These are phyloP conservation scores for Rallus limicola DNA, from an alignment of 2,113 vertebrate genomes.

Conservation along the genomic window DNA sequence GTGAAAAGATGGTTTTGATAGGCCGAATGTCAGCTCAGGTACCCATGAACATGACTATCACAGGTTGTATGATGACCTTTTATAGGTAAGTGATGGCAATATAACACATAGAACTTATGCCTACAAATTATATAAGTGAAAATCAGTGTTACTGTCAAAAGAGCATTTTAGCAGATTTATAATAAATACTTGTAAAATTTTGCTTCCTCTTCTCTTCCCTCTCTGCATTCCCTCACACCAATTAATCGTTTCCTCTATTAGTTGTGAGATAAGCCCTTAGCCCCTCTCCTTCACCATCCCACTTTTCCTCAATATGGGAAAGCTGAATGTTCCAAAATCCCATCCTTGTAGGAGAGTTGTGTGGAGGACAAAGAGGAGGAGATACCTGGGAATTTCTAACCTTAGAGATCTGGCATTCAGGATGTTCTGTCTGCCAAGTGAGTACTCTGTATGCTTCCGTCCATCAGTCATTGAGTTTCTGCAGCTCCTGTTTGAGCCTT, in stretches of 20 bases:
- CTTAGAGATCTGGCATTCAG: neutral
- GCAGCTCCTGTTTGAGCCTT: neutral
- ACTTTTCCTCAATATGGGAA: neutral
- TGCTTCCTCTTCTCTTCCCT: neutral
- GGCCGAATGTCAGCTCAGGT: slow-evolving; percentile 98
- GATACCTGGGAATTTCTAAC: neutral
- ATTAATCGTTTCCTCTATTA: neutral
- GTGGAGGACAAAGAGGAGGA: neutral
- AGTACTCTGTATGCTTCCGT: neutral
- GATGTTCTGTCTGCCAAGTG: neutral
- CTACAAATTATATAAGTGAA: neutral
- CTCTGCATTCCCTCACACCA: neutral
- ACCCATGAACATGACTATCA: slow-evolving; percentile 99
- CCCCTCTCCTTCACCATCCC: neutral
- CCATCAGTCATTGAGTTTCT: neutral
- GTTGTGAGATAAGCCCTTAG: neutral
- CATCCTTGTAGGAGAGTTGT: neutral
- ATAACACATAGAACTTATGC: neutral
- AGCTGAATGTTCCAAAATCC: neutral
- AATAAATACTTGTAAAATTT: neutral
- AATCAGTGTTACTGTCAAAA: neutral
- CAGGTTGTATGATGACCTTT: slow-evolving; percentile 99
- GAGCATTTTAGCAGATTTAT: neutral
- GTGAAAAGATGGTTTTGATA: slow-evolving; percentile 97
- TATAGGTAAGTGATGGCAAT: slow-evolving; percentile 83